Base-by-base conservation (phyloP, 1,140 invertebrate genomes). In the Pseudomyrmex dendroicus region DNA sequence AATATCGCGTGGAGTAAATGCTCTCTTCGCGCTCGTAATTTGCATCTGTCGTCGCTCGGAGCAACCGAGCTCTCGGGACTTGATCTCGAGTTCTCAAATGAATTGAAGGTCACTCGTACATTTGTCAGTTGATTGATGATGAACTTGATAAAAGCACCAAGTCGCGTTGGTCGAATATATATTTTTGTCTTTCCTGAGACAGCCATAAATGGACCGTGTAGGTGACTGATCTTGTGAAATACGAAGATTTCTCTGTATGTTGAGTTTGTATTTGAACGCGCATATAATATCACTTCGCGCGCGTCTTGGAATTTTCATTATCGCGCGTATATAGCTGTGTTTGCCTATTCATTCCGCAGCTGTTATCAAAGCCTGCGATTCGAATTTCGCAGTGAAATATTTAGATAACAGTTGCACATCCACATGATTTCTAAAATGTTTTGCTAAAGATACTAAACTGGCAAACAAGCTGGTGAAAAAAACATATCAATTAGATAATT, bases 201-300 rank as follows among this genome's bases (percentile, higher is more conserved):
- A 59, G 57, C 46, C 77, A 62, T 56, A 80, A 64, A 82, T 74
- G 46, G 63, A 64, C 59, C 90, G 88, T 77, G 73, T 89, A 87
- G 89, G 56, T 86, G 77, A 82, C 82, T 86, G 82, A 68, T 57
- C 57, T 84, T 84, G 54, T 57, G 48, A 80, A 83, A 83, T 48
- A 54, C 35, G 57, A 64, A 25, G 76, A 70, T 25, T 25, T 50
- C 5, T 50, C 48, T 22, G 35, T 7, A 5, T 52, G 50, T 57
- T 46, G 70, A 72, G 52, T 22, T 64, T 61, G 52, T 48, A 12
- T 12, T 67, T 4, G 44, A 67, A 61, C 20, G 20, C 17, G 3
- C 15, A 46, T 56, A 10, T 59, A 80, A 70, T 74, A 25, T 48
- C 59, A 63, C 25, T 22, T 61, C 73, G n/a, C n/a, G n/a, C n/a